Base-by-base conservation (phyloP, 2,113 vertebrate species). In the Meles meles region DNA sequence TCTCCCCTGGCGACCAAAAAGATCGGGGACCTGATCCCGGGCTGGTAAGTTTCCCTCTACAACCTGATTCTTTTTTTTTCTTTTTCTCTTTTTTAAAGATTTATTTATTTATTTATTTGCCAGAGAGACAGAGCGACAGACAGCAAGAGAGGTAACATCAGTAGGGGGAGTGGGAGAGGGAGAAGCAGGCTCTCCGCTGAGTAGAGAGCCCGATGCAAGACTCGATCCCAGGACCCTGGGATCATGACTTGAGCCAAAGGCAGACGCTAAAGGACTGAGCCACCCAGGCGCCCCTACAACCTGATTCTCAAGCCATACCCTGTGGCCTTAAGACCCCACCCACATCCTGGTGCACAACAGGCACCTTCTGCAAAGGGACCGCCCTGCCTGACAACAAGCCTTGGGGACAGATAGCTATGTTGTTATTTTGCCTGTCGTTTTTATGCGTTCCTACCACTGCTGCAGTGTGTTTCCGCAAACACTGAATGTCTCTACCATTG, bases 401-500 rank as follows among this genome's bases (percentile, higher is more conserved):
- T 42, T 2, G 0, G 34, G 44, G 4, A 13, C 25, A 31, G 34
- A 23, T 7, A 20, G 34, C 34, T 6, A 21, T 6, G 55, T 5
- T 21, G 0, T 15, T 47, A 10, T 31, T 27, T 42, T 55, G 55
- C 7, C 17, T 15, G 2, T 5, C 10, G 0, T 20, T 37, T 69
- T 39, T 25, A 21, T 7, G 37, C 44, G n/a, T 13, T 29, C 27
- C 21, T 9, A 12, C 29, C 6, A 0, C 1, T 0, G 21, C 69
- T 57, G 42, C 67, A 25, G 20, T 55, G 18, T 55, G 25, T 55
- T 27, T 34, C 57, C 15, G 31, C 42, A 6, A 25, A 31, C 17
- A 5, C 0, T 2, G 1, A 2, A 3, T 34, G 6, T n/a, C 77
- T 63, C 37, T 13, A 47, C 44, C 20, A 7, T 8, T 29, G 39